Base-by-base conservation (phyloP, 1,140 invertebrate species). In the Musca vetustissima region DNA sequence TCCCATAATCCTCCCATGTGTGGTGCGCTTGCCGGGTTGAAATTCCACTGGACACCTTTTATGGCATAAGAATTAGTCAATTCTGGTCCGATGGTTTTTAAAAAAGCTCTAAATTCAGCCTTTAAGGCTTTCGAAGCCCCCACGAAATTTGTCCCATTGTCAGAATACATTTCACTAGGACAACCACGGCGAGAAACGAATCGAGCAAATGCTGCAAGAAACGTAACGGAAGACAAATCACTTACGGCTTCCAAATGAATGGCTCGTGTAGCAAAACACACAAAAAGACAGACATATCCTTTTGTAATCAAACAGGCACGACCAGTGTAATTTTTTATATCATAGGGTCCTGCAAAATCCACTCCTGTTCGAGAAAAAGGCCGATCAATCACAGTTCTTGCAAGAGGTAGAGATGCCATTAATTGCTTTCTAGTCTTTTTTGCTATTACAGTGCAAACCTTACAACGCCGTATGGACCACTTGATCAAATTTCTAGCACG, bases 71-170 rank as follows among this genome's bases (percentile, higher is more conserved):
- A 28, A 4, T 28, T 28, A 3, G 8, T 28, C 28, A 28, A 28
- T 28, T 28, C 28, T 8, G 28, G 28, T 28, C 28, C 28, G 8
- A 28, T 8, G 3, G 28, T 28, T 28, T 28, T 28, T 4, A 28
- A 4, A 28, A 28, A 28, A 4, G 28, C 28, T 4, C 28, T 3
- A 8, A 28, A 28, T 28, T 32, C 15, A 28, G 28, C 28, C 28
- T 8, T 28, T 8, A 28, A 28, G 8, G 3, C 8, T 28, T 69
- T 68, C 1, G 32, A 43, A 14, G 70, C 76, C 11, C 77, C 74
- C 1, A 74, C 64, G 61, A 83, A 81, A 66, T 78, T 83, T 0
- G 77, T 83, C 0, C 73, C 80, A 64, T 77, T 76, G 48, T 83
- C 79, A 1, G 69, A 79, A 28, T 73, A 72, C 0, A 83, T 13